A percentile compares a stretch with the other conserved stretches of the same genome.
Evolutionary conservation across 1,140 invertebrate species (phyloP).

Genomic region (Caenorhabditis tropicalis): DNA sequence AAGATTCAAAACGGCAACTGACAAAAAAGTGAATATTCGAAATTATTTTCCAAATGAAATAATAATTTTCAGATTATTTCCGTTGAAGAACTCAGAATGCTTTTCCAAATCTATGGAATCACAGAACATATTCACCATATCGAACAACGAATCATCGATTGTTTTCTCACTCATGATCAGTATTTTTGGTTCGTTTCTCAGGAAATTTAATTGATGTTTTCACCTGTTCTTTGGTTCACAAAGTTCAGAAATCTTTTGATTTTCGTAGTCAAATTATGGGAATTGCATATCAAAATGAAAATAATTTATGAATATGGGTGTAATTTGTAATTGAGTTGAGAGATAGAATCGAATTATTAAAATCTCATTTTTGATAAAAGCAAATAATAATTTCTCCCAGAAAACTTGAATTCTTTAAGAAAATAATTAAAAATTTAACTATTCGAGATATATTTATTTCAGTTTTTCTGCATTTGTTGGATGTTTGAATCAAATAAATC

Average conservation of each 20-base stretch:
- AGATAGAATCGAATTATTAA: not conserved
- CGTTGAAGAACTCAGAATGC: conserved; percentile 1
- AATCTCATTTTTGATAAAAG: not conserved
- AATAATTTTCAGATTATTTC: conserved; percentile 3
- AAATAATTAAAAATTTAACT: too few relatives aligned
- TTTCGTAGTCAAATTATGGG: not conserved
- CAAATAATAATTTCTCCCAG: too few relatives aligned
- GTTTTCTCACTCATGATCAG: conserved; percentile 1
- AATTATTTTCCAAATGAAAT: not conserved
- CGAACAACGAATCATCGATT: conserved; percentile 24
- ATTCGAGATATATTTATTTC: not conserved
- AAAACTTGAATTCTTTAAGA: too few relatives aligned
- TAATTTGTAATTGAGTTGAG: not conserved
- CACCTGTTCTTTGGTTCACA: not conserved
- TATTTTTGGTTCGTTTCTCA: not conserved
- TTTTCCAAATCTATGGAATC: not conserved
- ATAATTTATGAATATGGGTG: not conserved
- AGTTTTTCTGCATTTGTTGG: conserved; percentile 30
- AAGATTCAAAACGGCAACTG: not conserved
- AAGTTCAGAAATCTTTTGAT: not conserved
- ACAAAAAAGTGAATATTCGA: not conserved
- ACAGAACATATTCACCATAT: conserved; percentile 10
- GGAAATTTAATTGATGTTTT: not conserved
- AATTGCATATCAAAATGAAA: not conserved
- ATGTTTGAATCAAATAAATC: conserved; percentile 10